These are phyloP conservation scores for Chorisops tibialis DNA, from an alignment of 2,888 invertebrate species.

Conservation along the genomic window DNA sequence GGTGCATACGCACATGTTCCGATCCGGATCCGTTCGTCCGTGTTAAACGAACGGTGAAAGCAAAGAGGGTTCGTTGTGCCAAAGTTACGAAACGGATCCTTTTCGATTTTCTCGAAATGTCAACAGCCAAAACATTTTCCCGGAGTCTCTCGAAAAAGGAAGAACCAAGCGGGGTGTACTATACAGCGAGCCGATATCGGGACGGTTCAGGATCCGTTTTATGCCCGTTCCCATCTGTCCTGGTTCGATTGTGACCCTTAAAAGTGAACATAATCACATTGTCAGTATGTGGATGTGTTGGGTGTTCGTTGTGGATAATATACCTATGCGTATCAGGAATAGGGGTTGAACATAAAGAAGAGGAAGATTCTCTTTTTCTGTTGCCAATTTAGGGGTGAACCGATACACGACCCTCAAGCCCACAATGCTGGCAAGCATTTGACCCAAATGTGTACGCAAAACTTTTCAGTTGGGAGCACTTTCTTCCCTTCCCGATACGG, in stretches of 20 bases:
- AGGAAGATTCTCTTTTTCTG: constrained; percentile 20
- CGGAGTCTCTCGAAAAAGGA: neutral
- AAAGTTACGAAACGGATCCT: too few relatives aligned
- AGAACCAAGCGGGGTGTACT: neutral
- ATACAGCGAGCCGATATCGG: neutral
- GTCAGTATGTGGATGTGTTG: constrained; percentile 28
- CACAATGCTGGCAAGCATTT: constrained; percentile 35
- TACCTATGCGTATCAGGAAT: constrained; percentile 8
- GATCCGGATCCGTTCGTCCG: constrained; percentile 11
- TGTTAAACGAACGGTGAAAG: constrained; percentile 16
- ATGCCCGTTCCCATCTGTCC: constrained; percentile 29
- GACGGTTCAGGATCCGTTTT: constrained; percentile 7
- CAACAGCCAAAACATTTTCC: constrained; percentile 26
- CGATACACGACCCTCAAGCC: constrained; percentile 36
- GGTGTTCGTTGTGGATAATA: constrained; percentile 30
- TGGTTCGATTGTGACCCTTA: constrained; percentile 23
- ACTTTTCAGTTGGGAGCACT: constrained; percentile 31
- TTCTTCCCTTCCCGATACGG: constrained; percentile 6
- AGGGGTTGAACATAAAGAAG: neutral
- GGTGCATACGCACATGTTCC: constrained; percentile 27
- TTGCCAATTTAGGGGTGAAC: constrained; percentile 35
- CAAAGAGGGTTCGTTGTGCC: constrained; percentile 14
- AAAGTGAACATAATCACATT: constrained; percentile 24
- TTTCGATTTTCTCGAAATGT: constrained; percentile 25
- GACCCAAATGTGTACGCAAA: constrained; percentile 35